Conservation (phyloP, 2,888 invertebrate species). For the Nephrotoma flavescens region DNA sequence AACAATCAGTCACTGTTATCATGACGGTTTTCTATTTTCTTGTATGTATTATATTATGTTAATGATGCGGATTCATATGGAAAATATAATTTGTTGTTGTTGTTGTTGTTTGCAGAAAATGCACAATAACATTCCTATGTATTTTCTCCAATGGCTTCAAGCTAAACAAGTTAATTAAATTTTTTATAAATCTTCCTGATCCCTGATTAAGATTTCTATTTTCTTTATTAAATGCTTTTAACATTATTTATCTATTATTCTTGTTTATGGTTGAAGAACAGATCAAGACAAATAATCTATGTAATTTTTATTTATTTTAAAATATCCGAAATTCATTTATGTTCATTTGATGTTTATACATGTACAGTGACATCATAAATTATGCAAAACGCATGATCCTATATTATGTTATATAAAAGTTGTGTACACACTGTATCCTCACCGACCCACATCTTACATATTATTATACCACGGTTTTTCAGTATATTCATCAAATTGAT, state of each 20-base stretch:
- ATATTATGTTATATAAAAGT: neutral
- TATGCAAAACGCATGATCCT: neutral
- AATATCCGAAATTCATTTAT: conserved; percentile 3
- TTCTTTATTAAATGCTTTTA: neutral
- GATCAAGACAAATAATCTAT: neutral
- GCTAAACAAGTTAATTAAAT: conserved; percentile 1
- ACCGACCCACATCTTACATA: neutral
- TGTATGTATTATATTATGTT: neutral
- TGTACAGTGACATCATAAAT: neutral
- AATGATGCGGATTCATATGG: neutral
- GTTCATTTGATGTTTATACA: neutral
- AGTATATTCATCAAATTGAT: neutral
- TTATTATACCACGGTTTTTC: neutral
- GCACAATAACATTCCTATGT: neutral
- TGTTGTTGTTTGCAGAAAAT: neutral
- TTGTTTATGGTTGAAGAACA: neutral
- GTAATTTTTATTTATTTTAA: neutral
- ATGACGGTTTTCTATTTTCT: neutral
- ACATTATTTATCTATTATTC: neutral
- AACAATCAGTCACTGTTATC: neutral
- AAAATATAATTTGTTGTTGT: neutral
- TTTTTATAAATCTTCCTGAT: neutral
- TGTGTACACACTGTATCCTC: neutral
- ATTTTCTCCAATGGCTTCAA: neutral
- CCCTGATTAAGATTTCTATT: neutral